A percentile compares a stretch with the other conserved stretches of the same genome.
Conservation (phyloP, 1,140 invertebrate species). For the Antheraea mylitta region DNA sequence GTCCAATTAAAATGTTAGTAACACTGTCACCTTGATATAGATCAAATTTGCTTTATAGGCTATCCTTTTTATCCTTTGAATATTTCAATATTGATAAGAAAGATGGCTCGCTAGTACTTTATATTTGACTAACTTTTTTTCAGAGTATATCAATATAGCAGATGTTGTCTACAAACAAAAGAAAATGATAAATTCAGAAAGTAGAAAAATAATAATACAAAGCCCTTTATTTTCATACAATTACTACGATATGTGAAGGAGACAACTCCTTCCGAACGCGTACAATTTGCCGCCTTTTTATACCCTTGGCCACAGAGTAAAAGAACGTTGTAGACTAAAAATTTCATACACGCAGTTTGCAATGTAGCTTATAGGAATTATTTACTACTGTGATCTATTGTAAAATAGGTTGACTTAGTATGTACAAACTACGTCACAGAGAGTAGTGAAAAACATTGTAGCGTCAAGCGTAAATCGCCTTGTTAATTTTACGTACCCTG, state of each 20-base stretch:
- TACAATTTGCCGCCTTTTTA: conserved; percentile 28
- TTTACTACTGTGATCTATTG: conserved; percentile 9
- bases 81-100: too few relatives aligned
- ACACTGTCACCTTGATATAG: too few relatives aligned
- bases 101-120: too few relatives aligned
- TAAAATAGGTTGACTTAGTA: conserved; percentile 38
- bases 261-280: conserved; percentile 31
- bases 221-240: conserved; percentile 73
- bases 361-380: conserved; percentile 8
- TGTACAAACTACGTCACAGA: conserved; percentile 44
- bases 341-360: conserved; percentile 27
- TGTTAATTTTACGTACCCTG: conserved; percentile 76
- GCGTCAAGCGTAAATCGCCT: conserved; percentile 78
- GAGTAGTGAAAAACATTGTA: conserved; percentile 72
- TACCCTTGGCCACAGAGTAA: conserved; percentile 41
- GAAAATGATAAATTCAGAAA: conserved; percentile 8
- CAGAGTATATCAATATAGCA: background rate
- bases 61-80: too few relatives aligned
- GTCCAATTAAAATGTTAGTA: too few relatives aligned
- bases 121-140: too few relatives aligned
- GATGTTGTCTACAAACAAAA: background rate
- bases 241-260: conserved; percentile 57
- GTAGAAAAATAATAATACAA: conserved; percentile 65
- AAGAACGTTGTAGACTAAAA: conserved; percentile 17
- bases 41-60: too few relatives aligned